phyloP scores from a whole-genome alignment of 2,797 vertebrate species.

The Lutjanus argentimaculatus region DNA sequence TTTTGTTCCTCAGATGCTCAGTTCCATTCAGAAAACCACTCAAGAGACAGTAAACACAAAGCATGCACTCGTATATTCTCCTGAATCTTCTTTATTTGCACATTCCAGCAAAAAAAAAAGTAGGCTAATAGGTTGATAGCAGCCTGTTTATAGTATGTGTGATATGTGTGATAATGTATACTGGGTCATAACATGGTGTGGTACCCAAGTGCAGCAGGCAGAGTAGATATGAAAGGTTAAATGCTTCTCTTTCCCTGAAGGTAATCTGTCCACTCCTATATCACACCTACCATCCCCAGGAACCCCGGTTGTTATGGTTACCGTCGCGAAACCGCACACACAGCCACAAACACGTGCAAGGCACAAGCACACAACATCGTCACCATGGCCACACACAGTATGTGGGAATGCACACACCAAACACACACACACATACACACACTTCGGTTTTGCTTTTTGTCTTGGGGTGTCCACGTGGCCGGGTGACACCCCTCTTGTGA shows the following conservation, averaged over 20 bases:
- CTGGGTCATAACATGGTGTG: background rate
- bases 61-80: conserved; percentile 4
- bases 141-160: background rate
- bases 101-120: background rate
- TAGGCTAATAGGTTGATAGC: background rate
- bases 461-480: conserved; percentile 33
- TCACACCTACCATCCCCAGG: conserved; percentile 32
- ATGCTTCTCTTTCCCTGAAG: conserved; percentile 51
- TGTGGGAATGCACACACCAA: conserved; percentile 29
- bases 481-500: conserved; percentile 37
- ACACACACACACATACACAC: conserved; percentile 5
- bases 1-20: conserved; percentile 29
- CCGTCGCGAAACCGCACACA: conserved; percentile 23
- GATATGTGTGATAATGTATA: background rate
- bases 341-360: background rate
- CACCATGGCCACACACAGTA: conserved; percentile 10
- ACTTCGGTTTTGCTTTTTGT: conserved; percentile 36
- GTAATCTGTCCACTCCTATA: conserved; percentile 57
- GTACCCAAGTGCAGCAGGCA: conserved; percentile 18
- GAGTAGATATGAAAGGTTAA: conserved; percentile 59
- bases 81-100: background rate
- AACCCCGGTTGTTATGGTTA: conserved; percentile 69
- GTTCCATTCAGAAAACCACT: conserved; percentile 51
- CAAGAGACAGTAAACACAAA: background rate
- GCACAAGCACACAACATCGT: conserved; percentile 2